phyloP scores from a whole-genome alignment of 2,113 vertebrate species.

The Oreochromis spilurus region DNA sequence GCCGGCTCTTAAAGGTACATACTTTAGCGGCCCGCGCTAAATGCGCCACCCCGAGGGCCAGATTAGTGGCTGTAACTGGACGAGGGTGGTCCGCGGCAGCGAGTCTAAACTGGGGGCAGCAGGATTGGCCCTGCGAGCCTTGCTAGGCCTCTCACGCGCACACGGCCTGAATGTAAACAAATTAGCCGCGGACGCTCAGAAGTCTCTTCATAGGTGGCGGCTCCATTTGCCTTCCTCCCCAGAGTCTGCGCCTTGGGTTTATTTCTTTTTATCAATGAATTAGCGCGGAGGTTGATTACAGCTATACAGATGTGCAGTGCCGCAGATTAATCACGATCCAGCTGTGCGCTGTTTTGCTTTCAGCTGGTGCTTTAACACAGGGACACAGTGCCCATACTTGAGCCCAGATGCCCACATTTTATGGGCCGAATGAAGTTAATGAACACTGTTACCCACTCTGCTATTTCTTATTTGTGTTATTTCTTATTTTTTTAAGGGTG shows the following conservation, averaged over 20 bases:
- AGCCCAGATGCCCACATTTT: background rate
- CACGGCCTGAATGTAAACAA: slow-evolving; percentile 55
- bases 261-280: slow-evolving; percentile 13
- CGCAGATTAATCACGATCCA: background rate
- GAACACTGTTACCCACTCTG: background rate
- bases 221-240: background rate
- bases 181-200: slow-evolving; percentile 34
- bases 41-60: slow-evolving; percentile 59
- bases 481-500: background rate
- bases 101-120: slow-evolving; percentile 66
- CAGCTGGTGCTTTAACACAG: background rate
- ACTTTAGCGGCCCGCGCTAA: slow-evolving; percentile 45
- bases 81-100: slow-evolving; percentile 62
- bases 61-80: slow-evolving; percentile 66
- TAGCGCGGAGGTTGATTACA: background rate
- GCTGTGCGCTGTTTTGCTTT: background rate
- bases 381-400: background rate
- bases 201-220: slow-evolving; percentile 10
- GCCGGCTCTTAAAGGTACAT: slow-evolving; percentile 22
- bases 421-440: background rate
- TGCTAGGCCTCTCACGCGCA: slow-evolving; percentile 49
- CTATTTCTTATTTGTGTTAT: background rate
- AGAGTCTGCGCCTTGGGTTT: background rate
- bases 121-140: slow-evolving; percentile 46
- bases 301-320: background rate